Percentiles rank a stretch among this genome's conserved stretches.
phyloP scores from a whole-genome alignment of 2,888 invertebrate species.

The Pammene aurita region DNA sequence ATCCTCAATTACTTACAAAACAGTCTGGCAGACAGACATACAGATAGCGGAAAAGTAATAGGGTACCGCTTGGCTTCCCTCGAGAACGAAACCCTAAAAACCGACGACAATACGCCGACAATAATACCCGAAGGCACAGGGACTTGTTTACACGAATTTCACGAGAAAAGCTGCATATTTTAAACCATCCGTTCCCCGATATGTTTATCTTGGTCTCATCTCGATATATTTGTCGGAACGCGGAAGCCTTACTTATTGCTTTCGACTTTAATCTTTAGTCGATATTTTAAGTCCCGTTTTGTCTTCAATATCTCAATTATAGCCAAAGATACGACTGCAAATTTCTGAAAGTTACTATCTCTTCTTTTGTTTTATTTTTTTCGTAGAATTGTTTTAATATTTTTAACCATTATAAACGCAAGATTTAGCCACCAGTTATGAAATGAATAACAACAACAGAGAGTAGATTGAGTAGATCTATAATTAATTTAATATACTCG shows the following conservation, averaged over 20 bases:
- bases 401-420: too few relatives aligned
- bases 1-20: too few relatives aligned
- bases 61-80: not conserved
- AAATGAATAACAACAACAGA: too few relatives aligned
- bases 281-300: constrained; percentile 21
- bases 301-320: constrained; percentile 8
- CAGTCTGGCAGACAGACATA: too few relatives aligned
- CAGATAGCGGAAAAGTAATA: not conserved
- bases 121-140: constrained; percentile 66
- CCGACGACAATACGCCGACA: constrained; percentile 59
- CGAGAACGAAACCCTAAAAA: not conserved
- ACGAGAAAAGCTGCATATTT: constrained; percentile 76
- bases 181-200: constrained; percentile 70
- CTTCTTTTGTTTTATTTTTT: not conserved
- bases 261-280: constrained; percentile 62
- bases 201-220: constrained; percentile 79
- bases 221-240: constrained; percentile 78
- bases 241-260: constrained; percentile 72
- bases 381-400: too few relatives aligned
- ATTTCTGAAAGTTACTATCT: not conserved
- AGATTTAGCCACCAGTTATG: too few relatives aligned
- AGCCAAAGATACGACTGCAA: not conserved
- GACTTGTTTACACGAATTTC: constrained; percentile 75
- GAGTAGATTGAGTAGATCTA: too few relatives aligned
- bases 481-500: too few relatives aligned